Evolutionary conservation across 2,797 vertebrate species (phyloP).

Genomic region (Pachyuromys duprasi): DNA sequence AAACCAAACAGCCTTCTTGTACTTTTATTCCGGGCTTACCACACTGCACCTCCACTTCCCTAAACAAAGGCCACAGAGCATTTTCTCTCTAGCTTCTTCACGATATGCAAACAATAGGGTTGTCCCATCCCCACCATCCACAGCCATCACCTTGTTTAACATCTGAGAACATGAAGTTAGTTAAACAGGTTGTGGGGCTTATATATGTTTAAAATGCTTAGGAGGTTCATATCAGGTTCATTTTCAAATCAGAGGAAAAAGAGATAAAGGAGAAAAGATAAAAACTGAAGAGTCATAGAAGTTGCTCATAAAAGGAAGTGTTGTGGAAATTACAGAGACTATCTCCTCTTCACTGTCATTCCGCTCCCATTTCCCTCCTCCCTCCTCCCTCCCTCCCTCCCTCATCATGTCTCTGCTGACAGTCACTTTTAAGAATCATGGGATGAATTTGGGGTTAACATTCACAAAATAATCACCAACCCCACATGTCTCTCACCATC

Average conservation of each 20-base stretch:
- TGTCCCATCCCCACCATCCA: neutral
- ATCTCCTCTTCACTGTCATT: too few species aligned
- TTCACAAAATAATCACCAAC: neutral
- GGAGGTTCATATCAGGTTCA: neutral
- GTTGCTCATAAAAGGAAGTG: neutral
- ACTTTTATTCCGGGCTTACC: neutral
- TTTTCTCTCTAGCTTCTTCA: neutral
- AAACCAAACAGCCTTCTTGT: neutral
- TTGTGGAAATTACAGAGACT: neutral
- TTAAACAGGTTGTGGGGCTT: neutral
- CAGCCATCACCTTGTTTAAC: neutral
- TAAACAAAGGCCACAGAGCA: neutral
- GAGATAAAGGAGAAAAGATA: neutral
- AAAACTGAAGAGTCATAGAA: neutral
- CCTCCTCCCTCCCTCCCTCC: too few species aligned
- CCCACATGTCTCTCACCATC: neutral
- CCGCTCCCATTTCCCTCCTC: neutral
- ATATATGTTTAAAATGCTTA: neutral
- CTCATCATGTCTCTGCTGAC: neutral
- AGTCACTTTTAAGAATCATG: neutral
- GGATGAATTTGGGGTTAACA: neutral
- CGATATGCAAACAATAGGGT: neutral
- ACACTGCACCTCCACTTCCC: neutral
- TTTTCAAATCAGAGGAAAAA: conserved; percentile 12
- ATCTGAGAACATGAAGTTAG: neutral